Conservation (phyloP, 1,140 invertebrate species). For the Drosophila bifasciata region DNA sequence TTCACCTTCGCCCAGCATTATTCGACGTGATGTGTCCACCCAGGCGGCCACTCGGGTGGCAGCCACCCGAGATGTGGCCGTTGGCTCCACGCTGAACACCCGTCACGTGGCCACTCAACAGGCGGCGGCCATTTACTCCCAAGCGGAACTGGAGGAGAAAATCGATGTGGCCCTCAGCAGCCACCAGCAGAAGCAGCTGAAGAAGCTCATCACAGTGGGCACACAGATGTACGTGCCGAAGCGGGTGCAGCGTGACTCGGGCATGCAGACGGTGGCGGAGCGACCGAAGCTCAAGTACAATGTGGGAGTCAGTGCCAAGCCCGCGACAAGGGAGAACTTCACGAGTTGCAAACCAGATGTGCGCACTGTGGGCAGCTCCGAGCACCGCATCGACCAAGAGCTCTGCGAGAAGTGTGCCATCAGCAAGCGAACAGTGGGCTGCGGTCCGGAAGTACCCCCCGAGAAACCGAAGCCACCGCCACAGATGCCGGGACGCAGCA, state of each 20-base stretch:
- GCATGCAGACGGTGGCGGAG: slow-evolving; percentile 74
- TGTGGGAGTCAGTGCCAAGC: slow-evolving; percentile 58
- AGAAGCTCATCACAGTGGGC: slow-evolving; percentile 73
- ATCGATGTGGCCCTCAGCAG: slow-evolving; percentile 50
- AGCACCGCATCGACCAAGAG: slow-evolving; percentile 84
- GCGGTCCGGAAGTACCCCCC: slow-evolving; percentile 78
- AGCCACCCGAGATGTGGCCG: slow-evolving; percentile 67
- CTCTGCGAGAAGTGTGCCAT: slow-evolving; percentile 85
- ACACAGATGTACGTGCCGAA: slow-evolving; percentile 78
- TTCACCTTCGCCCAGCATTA: slow-evolving; percentile 40
- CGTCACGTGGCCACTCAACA: slow-evolving; percentile 60
- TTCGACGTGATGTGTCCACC: slow-evolving; percentile 87
- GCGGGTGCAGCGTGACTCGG: slow-evolving; percentile 59
- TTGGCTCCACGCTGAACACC: slow-evolving; percentile 34
- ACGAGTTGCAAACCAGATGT: slow-evolving; percentile 83
- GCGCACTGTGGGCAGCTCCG: slow-evolving; percentile 84
- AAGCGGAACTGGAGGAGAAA: slow-evolving; percentile 58
- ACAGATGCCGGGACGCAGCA: slow-evolving; percentile 69
- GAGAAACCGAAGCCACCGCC: slow-evolving; percentile 49
- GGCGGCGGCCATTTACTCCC: slow-evolving; percentile 60
- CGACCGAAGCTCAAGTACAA: slow-evolving; percentile 53
- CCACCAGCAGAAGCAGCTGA: slow-evolving; percentile 74
- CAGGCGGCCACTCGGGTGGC: slow-evolving; percentile 85
- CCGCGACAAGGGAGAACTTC: slow-evolving; percentile 73
- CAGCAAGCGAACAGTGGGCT: slow-evolving; percentile 82